Conservation (phyloP, 53 echinoderm and acorn worm genomes). For the Temnopleurus reevesii region DNA sequence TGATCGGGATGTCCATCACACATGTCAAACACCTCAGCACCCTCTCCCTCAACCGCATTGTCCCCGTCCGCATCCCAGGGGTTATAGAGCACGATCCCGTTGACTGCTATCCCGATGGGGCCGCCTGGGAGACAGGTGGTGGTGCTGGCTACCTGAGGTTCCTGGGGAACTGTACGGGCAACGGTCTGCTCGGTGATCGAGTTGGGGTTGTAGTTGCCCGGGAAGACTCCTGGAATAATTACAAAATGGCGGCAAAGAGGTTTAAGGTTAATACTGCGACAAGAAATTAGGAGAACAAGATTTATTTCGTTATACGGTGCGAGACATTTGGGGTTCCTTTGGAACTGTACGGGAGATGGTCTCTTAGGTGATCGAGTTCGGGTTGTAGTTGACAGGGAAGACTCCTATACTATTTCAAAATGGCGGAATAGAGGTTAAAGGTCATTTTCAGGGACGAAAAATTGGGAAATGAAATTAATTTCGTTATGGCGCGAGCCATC, state of each 20-base stretch:
- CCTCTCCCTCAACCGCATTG: slow-evolving; percentile 72
- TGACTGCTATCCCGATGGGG: slow-evolving; percentile 65
- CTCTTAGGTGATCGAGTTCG: slow-evolving; percentile 52
- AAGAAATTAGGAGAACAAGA: no score
- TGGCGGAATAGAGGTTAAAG: no score
- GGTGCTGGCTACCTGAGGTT: slow-evolving; percentile 35
- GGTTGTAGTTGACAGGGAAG: slow-evolving; percentile 50
- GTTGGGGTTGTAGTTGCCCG: slow-evolving; percentile 58
- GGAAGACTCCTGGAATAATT: slow-evolving; percentile 33
- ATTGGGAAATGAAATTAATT: no score
- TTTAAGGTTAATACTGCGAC: no score
- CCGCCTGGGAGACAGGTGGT: slow-evolving; percentile 68
- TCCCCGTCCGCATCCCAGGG: slow-evolving; percentile 67
- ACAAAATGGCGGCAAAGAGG: no score
- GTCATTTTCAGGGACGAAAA: no score
- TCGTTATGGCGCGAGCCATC: slow-evolving; percentile 22
- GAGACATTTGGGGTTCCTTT: slow-evolving; percentile 53
- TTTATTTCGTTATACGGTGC: no score
- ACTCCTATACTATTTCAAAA: no score
- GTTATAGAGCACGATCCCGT: slow-evolving; percentile 67
- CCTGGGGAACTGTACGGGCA: slow-evolving; percentile 48
- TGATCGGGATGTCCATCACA: slow-evolving; percentile 78
- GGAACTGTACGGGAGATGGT: slow-evolving; percentile 32
- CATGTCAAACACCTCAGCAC: slow-evolving; percentile 68
- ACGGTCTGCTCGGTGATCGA: slow-evolving; percentile 28